Percentiles rank a stretch among this genome's conserved stretches.
Conservation (phyloP, 2,113 vertebrate species). For the Hydropotes inermis region DNA sequence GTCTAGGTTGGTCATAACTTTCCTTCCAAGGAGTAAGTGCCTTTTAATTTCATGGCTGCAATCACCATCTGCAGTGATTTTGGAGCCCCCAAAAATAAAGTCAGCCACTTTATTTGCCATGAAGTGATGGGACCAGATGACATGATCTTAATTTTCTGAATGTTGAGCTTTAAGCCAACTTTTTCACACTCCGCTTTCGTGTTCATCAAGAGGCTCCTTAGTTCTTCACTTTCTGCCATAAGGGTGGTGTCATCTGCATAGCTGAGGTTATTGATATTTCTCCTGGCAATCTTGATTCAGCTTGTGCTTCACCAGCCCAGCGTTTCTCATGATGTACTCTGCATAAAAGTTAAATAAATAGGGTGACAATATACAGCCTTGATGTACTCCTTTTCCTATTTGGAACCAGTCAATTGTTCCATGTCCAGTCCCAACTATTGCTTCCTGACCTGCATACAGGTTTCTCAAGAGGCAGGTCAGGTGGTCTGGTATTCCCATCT, state of each 20-base stretch:
- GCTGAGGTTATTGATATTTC: not conserved
- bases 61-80: not conserved
- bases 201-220: not conserved
- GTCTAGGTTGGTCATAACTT: not conserved
- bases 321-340: too few relatives aligned
- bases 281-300: too few relatives aligned
- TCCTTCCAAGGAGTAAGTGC: not conserved
- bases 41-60: not conserved
- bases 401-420: not conserved
- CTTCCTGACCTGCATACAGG: not conserved
- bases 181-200: not conserved
- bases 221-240: not conserved
- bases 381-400: too few relatives aligned
- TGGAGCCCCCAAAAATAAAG: not conserved
- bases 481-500: not conserved
- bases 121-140: not conserved
- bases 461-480: not conserved
- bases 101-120: not conserved
- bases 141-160: not conserved
- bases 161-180: not conserved
- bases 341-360: too few relatives aligned
- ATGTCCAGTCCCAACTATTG: not conserved
- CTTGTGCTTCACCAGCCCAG: too few relatives aligned
- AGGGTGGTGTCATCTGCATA: not conserved
- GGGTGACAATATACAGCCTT: too few relatives aligned